A percentile compares a stretch with the other conserved stretches of the same genome.
Evolutionary conservation across 1,140 invertebrate genomes (phyloP).

Genomic region (Lysiphlebus fabarum): DNA sequence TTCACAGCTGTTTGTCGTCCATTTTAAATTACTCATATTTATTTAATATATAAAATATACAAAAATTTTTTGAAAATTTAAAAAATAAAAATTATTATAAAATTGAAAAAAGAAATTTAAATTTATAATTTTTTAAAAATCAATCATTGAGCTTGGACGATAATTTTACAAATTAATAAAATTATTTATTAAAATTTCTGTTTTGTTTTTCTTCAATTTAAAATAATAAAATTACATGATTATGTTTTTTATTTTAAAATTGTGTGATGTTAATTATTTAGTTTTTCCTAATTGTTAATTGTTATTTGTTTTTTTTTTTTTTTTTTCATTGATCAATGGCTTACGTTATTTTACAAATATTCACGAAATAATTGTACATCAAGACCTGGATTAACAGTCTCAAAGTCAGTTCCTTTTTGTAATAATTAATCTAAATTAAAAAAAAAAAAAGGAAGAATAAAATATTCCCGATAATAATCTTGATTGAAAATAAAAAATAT

Average conservation of each 20-base stretch:
- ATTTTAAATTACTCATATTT: too few species aligned
- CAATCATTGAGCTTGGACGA: constrained; percentile 15
- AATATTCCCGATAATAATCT: too few species aligned
- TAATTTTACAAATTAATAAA: constrained; percentile 1
- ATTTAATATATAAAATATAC: constrained; percentile 17
- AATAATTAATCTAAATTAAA: not conserved
- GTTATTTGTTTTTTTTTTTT: too few species aligned
- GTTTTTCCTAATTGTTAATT: not conserved
- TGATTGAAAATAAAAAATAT: too few species aligned
- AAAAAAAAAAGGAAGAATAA: too few species aligned
- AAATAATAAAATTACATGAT: not conserved
- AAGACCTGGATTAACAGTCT: constrained; percentile 15
- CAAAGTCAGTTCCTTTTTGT: constrained; percentile 20
- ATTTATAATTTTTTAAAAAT: not conserved
- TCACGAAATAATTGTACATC: constrained; percentile 19
- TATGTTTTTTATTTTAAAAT: constrained; percentile 1
- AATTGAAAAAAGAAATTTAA: not conserved
- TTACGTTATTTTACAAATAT: constrained; percentile 19
- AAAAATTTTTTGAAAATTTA: constrained; percentile 16
- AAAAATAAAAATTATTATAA: constrained; percentile 9
- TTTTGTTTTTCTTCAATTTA: not conserved
- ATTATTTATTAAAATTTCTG: not conserved
- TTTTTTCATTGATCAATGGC: not conserved
- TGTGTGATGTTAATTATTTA: too few species aligned
- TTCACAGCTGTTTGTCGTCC: constrained; percentile 13